These are phyloP conservation scores for Gymnothorax reevesii DNA, from an alignment of 2,797 vertebrate genomes.

Conservation along the genomic window DNA sequence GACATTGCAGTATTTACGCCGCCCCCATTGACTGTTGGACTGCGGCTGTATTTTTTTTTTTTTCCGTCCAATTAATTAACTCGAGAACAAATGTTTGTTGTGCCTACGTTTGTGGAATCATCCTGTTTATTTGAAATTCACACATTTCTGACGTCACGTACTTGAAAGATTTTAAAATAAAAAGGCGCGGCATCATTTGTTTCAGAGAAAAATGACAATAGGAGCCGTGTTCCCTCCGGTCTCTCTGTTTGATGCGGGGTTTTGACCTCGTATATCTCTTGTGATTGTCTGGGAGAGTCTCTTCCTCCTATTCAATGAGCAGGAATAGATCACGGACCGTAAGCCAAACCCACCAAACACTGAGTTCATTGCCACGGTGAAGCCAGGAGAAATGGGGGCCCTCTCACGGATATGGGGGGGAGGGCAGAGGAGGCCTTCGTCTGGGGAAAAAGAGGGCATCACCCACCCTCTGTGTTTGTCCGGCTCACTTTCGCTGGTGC, in stretches of 20 bases:
- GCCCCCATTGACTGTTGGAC: background rate
- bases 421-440: background rate
- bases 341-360: conserved; percentile 62
- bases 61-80: background rate
- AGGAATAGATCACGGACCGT: conserved; percentile 67
- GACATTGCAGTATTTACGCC: background rate
- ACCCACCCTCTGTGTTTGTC: background rate
- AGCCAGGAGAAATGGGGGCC: conserved; percentile 32
- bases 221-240: background rate
- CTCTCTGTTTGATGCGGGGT: conserved; percentile 50
- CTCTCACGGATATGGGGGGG: conserved; percentile 4
- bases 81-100: background rate
- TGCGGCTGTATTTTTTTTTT: background rate
- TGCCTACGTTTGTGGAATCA: background rate
- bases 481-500: background rate
- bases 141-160: background rate
- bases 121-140: conserved; percentile 1
- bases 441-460: background rate
- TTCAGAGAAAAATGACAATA: background rate
- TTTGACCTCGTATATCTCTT: conserved; percentile 51
- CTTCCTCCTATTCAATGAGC: conserved; percentile 59
- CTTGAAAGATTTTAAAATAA: background rate
- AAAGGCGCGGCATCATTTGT: background rate
- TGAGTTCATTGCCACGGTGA: conserved; percentile 61
- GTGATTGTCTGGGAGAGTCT: conserved; percentile 52